Percentiles rank a stretch among this genome's conserved stretches.
phyloP scores from a whole-genome alignment of 1,140 invertebrate genomes.

The Cyphomyrmex costatus region DNA sequence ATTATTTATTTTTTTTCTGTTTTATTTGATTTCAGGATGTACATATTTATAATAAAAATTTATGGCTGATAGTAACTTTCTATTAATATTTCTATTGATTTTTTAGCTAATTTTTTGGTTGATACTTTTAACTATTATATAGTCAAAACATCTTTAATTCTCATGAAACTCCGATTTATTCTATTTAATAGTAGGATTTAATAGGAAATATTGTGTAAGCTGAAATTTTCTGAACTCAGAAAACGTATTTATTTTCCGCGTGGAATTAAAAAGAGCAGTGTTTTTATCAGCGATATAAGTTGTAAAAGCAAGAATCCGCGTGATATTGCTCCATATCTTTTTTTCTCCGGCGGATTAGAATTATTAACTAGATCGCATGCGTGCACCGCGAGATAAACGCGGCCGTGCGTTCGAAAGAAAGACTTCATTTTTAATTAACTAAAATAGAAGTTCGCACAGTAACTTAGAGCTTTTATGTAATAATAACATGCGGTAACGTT shows the following conservation, averaged over 20 bases:
- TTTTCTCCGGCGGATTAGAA: constrained; percentile 62
- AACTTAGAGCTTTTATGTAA: constrained; percentile 48
- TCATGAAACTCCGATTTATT: background rate
- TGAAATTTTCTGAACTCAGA: background rate
- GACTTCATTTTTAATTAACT: constrained; percentile 73
- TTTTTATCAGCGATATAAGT: background rate
- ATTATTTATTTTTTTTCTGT: too few species aligned
- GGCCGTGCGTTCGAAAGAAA: constrained; percentile 54
- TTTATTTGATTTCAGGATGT: too few species aligned
- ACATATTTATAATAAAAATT: too few species aligned
- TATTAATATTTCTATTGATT: too few species aligned
- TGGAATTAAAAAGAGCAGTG: background rate
- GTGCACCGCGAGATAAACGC: constrained; percentile 66
- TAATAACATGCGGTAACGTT: constrained; percentile 46
- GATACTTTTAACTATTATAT: too few species aligned
- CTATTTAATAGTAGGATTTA: too few species aligned
- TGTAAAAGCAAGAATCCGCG: constrained; percentile 20
- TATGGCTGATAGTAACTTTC: too few species aligned
- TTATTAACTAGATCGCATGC: constrained; percentile 71
- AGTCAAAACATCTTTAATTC: background rate
- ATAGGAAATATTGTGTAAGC: background rate
- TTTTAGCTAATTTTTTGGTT: too few species aligned
- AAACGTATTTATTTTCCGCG: background rate
- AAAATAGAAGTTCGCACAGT: background rate
- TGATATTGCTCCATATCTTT: constrained; percentile 29